phyloP scores from a whole-genome alignment of 2,888 invertebrate genomes.

The Conchocele bisecta region DNA sequence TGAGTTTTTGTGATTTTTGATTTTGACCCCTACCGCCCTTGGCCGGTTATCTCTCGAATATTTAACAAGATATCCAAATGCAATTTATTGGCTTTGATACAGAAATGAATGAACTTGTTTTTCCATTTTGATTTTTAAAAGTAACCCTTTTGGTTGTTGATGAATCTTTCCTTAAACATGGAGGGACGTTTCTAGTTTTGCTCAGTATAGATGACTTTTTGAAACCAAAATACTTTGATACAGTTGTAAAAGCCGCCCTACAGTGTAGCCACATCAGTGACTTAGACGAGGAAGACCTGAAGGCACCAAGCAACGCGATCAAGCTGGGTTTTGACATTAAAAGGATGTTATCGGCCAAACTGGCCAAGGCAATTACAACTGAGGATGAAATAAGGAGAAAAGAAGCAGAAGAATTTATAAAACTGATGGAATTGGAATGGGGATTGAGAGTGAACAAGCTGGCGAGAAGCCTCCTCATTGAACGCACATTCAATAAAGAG shows the following conservation, averaged over 20 bases:
- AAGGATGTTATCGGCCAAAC: constrained; percentile 30
- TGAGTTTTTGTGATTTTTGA: too few species aligned
- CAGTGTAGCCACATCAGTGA: constrained; percentile 21
- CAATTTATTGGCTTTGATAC: too few species aligned
- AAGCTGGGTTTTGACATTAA: constrained; percentile 46
- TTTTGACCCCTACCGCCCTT: too few species aligned
- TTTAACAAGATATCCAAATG: too few species aligned
- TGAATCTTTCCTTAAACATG: too few species aligned
- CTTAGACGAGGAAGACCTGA: constrained; percentile 47
- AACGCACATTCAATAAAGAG: constrained; percentile 28
- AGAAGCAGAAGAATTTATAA: constrained; percentile 46
- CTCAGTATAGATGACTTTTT: too few species aligned
- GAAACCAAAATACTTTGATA: constrained; percentile 38
- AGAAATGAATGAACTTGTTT: too few species aligned
- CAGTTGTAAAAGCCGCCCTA: constrained; percentile 36
- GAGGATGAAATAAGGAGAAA: constrained; percentile 17
- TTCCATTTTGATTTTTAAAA: too few species aligned
- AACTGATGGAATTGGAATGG: constrained; percentile 50
- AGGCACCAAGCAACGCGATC: constrained; percentile 44
- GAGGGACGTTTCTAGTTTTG: too few species aligned
- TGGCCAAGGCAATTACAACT: constrained; percentile 33
- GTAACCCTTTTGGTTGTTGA: too few species aligned
- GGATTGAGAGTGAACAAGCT: constrained; percentile 41
- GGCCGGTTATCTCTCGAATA: too few species aligned
- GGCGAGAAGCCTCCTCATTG: constrained; percentile 38